Conservation (phyloP, 1,140 invertebrate species). For the Diorhabda carinulata region DNA sequence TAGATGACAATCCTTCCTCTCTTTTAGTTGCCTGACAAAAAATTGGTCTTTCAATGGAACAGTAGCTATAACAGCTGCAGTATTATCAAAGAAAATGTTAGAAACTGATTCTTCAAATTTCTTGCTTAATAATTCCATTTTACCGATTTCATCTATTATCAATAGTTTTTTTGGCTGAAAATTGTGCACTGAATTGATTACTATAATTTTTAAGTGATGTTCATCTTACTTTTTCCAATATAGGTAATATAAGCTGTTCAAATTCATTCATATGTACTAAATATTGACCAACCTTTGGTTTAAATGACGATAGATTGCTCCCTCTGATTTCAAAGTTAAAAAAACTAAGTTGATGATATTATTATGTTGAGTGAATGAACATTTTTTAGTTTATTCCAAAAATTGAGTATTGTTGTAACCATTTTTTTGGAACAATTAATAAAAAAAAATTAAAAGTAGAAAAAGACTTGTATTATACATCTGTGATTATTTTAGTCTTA, state of each 20-base stretch:
- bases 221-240: slow-evolving; percentile 40
- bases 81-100: slow-evolving; percentile 41
- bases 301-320: not conserved
- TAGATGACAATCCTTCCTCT: slow-evolving; percentile 18
- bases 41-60: slow-evolving; percentile 47
- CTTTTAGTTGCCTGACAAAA: slow-evolving; percentile 34
- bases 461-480: too few species aligned
- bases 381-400: too few species aligned
- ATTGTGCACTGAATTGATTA: slow-evolving; percentile 17
- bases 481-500: slow-evolving; percentile 29
- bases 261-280: slow-evolving; percentile 56
- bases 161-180: slow-evolving; percentile 45
- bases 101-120: slow-evolving; percentile 50
- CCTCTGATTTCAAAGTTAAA: too few species aligned
- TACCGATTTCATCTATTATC: slow-evolving; percentile 65
- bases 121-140: slow-evolving; percentile 64
- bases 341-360: too few species aligned
- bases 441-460: too few species aligned
- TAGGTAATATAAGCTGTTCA: slow-evolving; percentile 53
- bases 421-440: too few species aligned
- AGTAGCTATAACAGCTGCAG: slow-evolving; percentile 52
- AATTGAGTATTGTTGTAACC: too few species aligned
- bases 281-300: slow-evolving; percentile 55
- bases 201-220: slow-evolving; percentile 1
- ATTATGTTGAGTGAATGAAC: too few species aligned